Evolutionary conservation across 2,888 invertebrate genomes (phyloP).

Genomic region (Eremobia ochroleuca): DNA sequence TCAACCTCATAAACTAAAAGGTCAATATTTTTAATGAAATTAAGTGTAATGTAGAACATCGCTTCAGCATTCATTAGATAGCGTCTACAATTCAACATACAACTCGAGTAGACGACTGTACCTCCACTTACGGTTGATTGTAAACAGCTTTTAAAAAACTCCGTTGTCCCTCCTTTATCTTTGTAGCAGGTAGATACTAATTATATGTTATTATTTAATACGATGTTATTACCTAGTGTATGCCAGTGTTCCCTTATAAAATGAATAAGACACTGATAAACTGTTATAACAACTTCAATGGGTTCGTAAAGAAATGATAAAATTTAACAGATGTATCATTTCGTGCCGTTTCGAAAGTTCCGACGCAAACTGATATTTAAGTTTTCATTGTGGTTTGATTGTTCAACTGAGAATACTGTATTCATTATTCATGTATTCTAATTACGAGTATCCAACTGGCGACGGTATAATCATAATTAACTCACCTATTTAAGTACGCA

Average conservation of each 20-base stretch:
- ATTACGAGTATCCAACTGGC: constrained; percentile 80
- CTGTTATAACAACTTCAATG: constrained; percentile 79
- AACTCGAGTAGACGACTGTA: constrained; percentile 79
- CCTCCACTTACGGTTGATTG: constrained; percentile 85
- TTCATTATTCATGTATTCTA: constrained; percentile 84
- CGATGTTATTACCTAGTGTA: constrained; percentile 87
- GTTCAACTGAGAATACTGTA: constrained; percentile 77
- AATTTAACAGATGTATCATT: constrained; percentile 81
- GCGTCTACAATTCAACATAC: constrained; percentile 46
- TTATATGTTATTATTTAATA: constrained; percentile 90
- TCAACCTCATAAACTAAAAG: constrained; percentile 25
- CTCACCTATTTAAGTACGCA: constrained; percentile 78
- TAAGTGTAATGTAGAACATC: constrained; percentile 4
- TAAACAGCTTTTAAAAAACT: constrained; percentile 89
- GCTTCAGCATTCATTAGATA: constrained; percentile 46
- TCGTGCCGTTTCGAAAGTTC: constrained; percentile 76
- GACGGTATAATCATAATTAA: constrained; percentile 80
- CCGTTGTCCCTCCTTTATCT: constrained; percentile 87
- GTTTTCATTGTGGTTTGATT: constrained; percentile 79
- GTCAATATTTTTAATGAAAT: constrained; percentile 4
- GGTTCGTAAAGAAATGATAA: constrained; percentile 76
- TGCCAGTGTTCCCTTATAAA: constrained; percentile 80
- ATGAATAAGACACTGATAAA: constrained; percentile 78
- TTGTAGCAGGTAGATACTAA: constrained; percentile 88
- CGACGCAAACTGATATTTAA: constrained; percentile 78